Evolutionary conservation across 2,113 vertebrate genomes (phyloP), one percentile per base, ranked within the genome.

Genomic region (Lota lota): DNA sequence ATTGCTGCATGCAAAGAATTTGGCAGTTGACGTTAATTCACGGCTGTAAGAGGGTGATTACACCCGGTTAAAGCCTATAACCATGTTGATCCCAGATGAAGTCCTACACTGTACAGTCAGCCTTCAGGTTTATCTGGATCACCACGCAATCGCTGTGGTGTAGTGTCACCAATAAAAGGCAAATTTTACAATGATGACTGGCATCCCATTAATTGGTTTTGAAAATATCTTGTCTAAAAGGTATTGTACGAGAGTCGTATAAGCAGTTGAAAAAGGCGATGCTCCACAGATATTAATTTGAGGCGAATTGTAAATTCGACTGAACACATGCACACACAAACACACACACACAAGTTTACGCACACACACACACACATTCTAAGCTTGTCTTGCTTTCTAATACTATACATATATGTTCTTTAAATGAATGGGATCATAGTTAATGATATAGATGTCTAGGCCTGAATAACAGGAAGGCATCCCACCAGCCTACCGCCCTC

Each of bases 381-480:
- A 53, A 14, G 51, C 12, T 56, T 56, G 53, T 56, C 10, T 56
- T 1, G 17, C 10, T 56, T 53, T 53, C 12, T 17, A 53, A 15
- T 17, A 53, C 51, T 14, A 17, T 17, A 53, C 51, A 16, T 51
- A 51, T 51, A 11, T 51, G 51, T 17, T 53, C 51, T 17, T 2
- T 14, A 53, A 53, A 53, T 53, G 51, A 14, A 53, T 17, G 1
- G 51, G 6, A 14, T 17, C 17, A 10, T 53, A 53, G 12, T 53
- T 53, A 53, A 53, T 11, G 51, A 17, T 53, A 53, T 53, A 53
- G 51, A 53, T 53, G 51, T 15, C 69, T 63, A 47, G 19, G 67
- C 51, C 75, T 79, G 76, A 75, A 84, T 84, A 78, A 78, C 78
- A 83, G 81, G 85, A 84, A 87, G 76, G 66, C 58, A 56, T 1